Percentiles rank a stretch among this genome's conserved stretches.
These are phyloP conservation scores for Mactra quadrangularis DNA, from an alignment of 1,140 invertebrate genomes.

Conservation along the genomic window DNA sequence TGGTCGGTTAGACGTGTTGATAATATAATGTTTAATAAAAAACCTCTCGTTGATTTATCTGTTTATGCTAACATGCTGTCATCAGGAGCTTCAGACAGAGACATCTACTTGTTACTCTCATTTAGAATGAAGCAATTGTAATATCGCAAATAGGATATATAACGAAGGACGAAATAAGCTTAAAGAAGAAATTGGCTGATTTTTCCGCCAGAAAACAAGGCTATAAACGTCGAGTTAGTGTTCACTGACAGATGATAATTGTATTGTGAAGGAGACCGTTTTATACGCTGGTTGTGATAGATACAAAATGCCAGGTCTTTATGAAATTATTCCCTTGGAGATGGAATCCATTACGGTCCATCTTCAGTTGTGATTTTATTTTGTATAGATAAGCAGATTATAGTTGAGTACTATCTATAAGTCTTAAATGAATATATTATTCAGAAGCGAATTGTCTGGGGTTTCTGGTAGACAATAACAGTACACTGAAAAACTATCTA, in stretches of 20 bases:
- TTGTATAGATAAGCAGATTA: constrained; percentile 21
- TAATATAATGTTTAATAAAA: too few species aligned
- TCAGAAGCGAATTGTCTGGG: too few species aligned
- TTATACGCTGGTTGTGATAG: constrained; percentile 11
- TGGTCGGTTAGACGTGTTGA: too few species aligned
- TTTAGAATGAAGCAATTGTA: too few species aligned
- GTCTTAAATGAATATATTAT: too few species aligned
- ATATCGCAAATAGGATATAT: too few species aligned
- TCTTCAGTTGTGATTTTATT: constrained; percentile 23
- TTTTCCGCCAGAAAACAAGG: neutral
- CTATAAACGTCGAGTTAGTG: neutral
- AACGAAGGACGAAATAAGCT: constrained; percentile 8
- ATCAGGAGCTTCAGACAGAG: too few species aligned
- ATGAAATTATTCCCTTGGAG: constrained; percentile 29
- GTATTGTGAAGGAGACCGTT: constrained; percentile 5
- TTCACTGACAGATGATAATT: constrained; percentile 13
- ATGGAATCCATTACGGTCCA: constrained; percentile 36
- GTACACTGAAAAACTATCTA: too few species aligned
- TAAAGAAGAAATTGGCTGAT: constrained; percentile 22
- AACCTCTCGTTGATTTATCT: too few species aligned
- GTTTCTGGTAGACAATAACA: too few species aligned
- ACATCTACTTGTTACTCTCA: too few species aligned
- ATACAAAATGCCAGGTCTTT: constrained; percentile 16
- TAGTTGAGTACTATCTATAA: neutral
- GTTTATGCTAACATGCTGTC: too few species aligned